Conservation (phyloP, 2,888 invertebrate genomes). For the Diaphora mendica region DNA sequence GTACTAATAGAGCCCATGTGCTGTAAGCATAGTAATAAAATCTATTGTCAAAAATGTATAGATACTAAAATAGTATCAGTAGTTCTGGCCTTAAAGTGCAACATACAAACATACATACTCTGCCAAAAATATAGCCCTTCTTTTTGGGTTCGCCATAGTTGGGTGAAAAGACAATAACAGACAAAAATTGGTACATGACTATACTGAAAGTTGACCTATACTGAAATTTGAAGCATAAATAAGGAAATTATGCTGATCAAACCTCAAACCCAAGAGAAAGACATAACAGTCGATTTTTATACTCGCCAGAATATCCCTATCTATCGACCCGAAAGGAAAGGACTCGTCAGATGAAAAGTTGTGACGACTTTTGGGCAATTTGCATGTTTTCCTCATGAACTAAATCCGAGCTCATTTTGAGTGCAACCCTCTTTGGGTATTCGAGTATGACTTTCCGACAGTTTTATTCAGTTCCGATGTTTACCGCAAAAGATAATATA, state of each 20-base stretch:
- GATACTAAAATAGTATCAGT: too few relatives aligned
- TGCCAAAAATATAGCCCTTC: too few relatives aligned
- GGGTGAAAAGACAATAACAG: too few relatives aligned
- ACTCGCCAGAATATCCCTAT: conserved; percentile 20
- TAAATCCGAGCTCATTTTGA: conserved; percentile 30
- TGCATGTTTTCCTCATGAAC: conserved; percentile 39
- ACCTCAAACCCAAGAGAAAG: background rate
- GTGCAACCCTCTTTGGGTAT: conserved; percentile 31
- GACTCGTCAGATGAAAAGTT: conserved; percentile 42
- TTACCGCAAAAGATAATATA: background rate
- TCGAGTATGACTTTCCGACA: conserved; percentile 28
- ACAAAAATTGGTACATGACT: too few relatives aligned
- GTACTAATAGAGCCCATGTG: too few relatives aligned
- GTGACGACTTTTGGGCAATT: conserved; percentile 39
- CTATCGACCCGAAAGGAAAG: conserved; percentile 30
- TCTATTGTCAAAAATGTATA: too few relatives aligned
- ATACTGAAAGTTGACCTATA: too few relatives aligned
- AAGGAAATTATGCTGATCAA: background rate
- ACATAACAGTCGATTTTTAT: conserved; percentile 30
- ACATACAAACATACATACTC: too few relatives aligned
- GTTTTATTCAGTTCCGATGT: conserved; percentile 1
- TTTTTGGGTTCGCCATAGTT: too few relatives aligned
- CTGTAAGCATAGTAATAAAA: too few relatives aligned
- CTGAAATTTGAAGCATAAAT: background rate
- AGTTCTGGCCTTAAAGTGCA: too few relatives aligned